These are phyloP conservation scores for Porites lutea DNA, from an alignment of 64 coral and sea anemone genomes.

Conservation along the genomic window DNA sequence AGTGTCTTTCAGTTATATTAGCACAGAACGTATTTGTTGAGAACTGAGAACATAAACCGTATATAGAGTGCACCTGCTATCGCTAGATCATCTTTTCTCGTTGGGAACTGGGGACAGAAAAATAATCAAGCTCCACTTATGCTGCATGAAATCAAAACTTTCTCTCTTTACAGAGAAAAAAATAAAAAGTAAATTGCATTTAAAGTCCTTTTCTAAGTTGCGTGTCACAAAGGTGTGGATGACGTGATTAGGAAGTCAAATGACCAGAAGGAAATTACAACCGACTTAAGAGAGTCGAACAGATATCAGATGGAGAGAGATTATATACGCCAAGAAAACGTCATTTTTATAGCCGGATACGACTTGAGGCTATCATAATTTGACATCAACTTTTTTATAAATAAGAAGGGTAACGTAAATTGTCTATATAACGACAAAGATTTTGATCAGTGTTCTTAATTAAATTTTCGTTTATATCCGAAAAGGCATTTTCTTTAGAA, in stretches of 20 bases:
- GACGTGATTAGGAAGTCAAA: neutral
- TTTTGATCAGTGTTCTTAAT: neutral
- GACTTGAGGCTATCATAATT: neutral
- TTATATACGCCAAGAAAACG: neutral
- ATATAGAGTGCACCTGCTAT: neutral
- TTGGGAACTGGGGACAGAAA: no score
- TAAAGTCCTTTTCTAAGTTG: neutral
- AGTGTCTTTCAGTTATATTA: neutral
- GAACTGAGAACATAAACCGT: neutral
- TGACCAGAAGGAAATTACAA: conserved; percentile 2
- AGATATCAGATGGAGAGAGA: conserved; percentile 24
- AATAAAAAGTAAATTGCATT: neutral
- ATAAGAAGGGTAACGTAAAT: neutral
- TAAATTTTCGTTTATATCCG: neutral
- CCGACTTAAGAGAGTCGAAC: neutral
- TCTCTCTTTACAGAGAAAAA: neutral
- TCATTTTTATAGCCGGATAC: conserved; percentile 3
- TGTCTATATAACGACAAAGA: neutral
- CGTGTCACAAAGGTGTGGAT: neutral
- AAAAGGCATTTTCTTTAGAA: neutral
- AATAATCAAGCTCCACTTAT: no score
- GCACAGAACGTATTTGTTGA: neutral
- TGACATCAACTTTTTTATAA: neutral
- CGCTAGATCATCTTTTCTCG: neutral
- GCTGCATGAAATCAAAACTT: neutral